Conservation (phyloP, 37 sponge, comb jelly and placozoan genomes). For the Eunapius fragilis region DNA sequence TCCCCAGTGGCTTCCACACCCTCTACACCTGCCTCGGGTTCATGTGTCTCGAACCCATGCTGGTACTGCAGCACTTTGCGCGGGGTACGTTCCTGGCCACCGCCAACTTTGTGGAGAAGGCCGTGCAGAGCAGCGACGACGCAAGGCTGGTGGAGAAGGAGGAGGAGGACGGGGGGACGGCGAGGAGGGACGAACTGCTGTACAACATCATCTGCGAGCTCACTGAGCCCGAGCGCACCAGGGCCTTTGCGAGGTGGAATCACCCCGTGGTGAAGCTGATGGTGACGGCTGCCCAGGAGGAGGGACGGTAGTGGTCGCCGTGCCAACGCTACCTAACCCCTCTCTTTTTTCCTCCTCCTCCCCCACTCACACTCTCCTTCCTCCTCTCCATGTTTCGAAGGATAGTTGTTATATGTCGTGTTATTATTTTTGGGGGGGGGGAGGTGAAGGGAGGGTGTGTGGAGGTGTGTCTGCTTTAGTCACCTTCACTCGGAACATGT, state of each 20-base stretch:
- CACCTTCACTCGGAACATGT: too few species aligned
- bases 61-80: slow-evolving; percentile 54
- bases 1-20: slow-evolving; percentile 63
- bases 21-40: slow-evolving; percentile 45
- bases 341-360: neutral
- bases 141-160: neutral
- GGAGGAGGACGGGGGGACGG: neutral
- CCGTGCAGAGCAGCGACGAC: neutral
- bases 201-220: slow-evolving; percentile 34
- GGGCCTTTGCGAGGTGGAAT: slow-evolving; percentile 15
- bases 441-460: neutral
- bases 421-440: neutral
- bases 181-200: slow-evolving; percentile 12
- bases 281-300: neutral
- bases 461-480: neutral
- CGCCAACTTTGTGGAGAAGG: slow-evolving; percentile 35
- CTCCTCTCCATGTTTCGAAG: too few species aligned
- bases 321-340: too few species aligned
- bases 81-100: slow-evolving; percentile 48
- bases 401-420: neutral
- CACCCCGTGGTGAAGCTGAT: slow-evolving; percentile 21
- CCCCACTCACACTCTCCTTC: neutral
- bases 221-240: slow-evolving; percentile 7
- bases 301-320: neutral
- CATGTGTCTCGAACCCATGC: slow-evolving; percentile 20